Base-by-base conservation (phyloP, 2,113 vertebrate species). In the Trochalopteron elliotii region DNA sequence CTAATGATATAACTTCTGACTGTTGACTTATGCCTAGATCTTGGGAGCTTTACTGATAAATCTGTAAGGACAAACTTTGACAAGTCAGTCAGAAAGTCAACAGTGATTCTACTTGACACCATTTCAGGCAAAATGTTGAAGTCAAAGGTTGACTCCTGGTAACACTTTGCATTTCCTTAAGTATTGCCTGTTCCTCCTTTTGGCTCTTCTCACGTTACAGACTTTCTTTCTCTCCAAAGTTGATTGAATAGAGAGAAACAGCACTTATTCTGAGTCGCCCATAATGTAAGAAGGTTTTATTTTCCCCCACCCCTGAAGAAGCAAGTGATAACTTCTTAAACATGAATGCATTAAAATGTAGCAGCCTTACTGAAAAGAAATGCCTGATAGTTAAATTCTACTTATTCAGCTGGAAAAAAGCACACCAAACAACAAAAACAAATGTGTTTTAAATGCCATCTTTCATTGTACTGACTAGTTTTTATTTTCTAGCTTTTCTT, bases 1-100 rank as follows among this genome's bases (percentile, higher is more conserved):
- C 53, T 91, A 93, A 90, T 70, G 79, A 76, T 87, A 84, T 87
- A 90, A 93, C 39, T 92, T 88, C 53, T 94, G 95, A 90, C 72
- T 88, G 79, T 93, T 39, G 82, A 78, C 79, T 91, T 91, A 86
- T 84, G 78, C 49, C 95, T 69, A 33, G 30, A 61, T 96, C 76
- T 93, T 55, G 21, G 35, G 53, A 90, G 69, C 11, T 79, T 84
- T 80, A 39, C 61, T 70, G 77, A 87, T 76, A 79, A 76, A 78
- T 80, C 67, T 68, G 1, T 82, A 79, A 57, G 67, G 89, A 94
- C 35, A 94, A 90, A 91, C 45, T 82, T 72, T 94, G 85, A 90
- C 91, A 96, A 89, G 72, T 45, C 42, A 79, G 88, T 61, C 72
- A 87, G 50, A 35, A 52, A 94, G 56, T 70, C 88, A 87, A 31